Percentiles rank a stretch among this genome's conserved stretches.
These are phyloP conservation scores for Corythaeola cristata DNA, from an alignment of 2,113 vertebrate genomes.

Conservation along the genomic window DNA sequence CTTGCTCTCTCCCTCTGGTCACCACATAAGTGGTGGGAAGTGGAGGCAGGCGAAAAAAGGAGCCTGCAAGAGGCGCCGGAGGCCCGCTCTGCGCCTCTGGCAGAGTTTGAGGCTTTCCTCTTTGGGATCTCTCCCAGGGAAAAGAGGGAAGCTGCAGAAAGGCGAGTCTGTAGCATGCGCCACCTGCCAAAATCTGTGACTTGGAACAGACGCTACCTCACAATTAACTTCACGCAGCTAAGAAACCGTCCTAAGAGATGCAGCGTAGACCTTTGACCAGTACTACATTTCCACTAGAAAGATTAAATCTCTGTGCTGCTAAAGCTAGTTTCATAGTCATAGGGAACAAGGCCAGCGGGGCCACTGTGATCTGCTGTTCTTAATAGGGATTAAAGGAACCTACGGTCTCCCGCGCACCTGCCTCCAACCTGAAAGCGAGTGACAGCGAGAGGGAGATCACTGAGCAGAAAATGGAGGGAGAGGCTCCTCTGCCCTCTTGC, in stretches of 20 bases:
- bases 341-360: constrained; percentile 59
- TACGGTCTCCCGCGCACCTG: background rate
- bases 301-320: constrained; percentile 52
- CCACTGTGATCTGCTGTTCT: constrained; percentile 60
- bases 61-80: background rate
- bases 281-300: constrained; percentile 60
- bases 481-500: constrained; percentile 50
- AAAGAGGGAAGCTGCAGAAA: background rate
- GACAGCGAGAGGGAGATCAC: constrained; percentile 8
- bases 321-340: constrained; percentile 58
- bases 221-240: constrained; percentile 29
- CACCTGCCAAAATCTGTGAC: background rate
- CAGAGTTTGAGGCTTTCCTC: background rate
- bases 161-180: background rate
- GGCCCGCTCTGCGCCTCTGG: background rate
- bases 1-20: background rate
- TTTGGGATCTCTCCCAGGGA: background rate
- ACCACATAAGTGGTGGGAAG: background rate
- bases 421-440: background rate
- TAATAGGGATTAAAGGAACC: constrained; percentile 61
- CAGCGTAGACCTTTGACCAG: constrained; percentile 16
- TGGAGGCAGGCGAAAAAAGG: background rate
- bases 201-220: background rate
- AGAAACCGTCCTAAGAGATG: constrained; percentile 39
- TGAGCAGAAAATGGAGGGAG: constrained; percentile 43